phyloP scores from a whole-genome alignment of 2,888 invertebrate genomes.

The Caenorhabditis sinica region DNA sequence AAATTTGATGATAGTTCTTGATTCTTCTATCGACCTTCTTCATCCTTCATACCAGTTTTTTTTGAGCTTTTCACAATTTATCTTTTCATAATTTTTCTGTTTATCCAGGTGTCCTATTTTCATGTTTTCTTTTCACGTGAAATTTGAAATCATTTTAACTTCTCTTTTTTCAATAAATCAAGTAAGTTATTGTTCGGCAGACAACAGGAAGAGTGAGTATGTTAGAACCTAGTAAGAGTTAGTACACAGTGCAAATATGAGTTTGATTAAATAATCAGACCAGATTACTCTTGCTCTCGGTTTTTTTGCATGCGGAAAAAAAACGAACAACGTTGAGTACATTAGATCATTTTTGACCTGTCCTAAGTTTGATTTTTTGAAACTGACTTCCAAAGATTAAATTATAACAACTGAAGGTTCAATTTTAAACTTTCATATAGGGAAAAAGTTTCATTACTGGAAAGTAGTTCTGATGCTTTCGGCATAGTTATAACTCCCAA shows the following conservation, averaged over 20 bases:
- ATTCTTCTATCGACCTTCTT: too few relatives aligned
- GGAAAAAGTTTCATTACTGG: too few relatives aligned
- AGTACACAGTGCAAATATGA: slow-evolving; percentile 50
- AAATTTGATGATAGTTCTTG: not conserved
- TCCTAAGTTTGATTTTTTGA: not conserved
- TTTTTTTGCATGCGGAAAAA: slow-evolving; percentile 9
- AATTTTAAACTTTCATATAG: too few relatives aligned
- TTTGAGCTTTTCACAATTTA: slow-evolving; percentile 26
- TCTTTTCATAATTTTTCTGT: slow-evolving; percentile 35
- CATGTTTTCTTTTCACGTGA: slow-evolving; percentile 9
- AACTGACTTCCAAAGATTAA: too few relatives aligned
- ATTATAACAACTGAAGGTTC: too few relatives aligned
- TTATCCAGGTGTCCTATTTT: slow-evolving; percentile 45
- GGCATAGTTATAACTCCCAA: too few relatives aligned
- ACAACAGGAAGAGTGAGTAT: slow-evolving; percentile 8
- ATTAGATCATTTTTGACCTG: slow-evolving; percentile 1
- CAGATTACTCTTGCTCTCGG: not conserved
- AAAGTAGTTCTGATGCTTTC: too few relatives aligned
- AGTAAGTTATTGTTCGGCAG: slow-evolving; percentile 17
- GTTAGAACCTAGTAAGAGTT: slow-evolving; percentile 1
- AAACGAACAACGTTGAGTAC: slow-evolving; percentile 16
- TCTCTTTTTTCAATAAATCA: slow-evolving; percentile 15
- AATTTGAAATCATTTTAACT: not conserved
- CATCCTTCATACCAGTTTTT: not conserved
- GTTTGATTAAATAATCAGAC: slow-evolving; percentile 51